phyloP scores from a whole-genome alignment of 64 coral and sea anemone genomes.

The Acropora yongei region DNA sequence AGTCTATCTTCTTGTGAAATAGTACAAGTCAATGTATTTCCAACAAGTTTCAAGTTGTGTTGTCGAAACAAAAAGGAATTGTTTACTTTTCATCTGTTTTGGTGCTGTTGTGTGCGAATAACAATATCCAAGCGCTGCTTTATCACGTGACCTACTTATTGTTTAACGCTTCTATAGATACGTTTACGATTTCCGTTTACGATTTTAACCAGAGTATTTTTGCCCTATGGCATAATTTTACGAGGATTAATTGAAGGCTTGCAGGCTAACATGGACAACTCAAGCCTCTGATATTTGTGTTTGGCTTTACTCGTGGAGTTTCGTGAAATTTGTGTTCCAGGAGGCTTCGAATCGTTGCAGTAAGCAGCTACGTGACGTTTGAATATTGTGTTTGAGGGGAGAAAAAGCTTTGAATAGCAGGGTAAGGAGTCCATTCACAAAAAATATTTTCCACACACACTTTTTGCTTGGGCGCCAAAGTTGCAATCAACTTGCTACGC shows the following conservation, averaged over 20 bases:
- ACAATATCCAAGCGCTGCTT: background rate
- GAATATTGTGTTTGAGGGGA: background rate
- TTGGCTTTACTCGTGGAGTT: background rate
- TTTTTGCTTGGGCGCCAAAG: too few relatives aligned
- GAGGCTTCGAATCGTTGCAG: too few relatives aligned
- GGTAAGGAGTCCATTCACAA: background rate
- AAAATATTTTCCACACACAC: background rate
- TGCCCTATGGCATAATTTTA: background rate
- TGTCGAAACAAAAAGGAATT: too few relatives aligned
- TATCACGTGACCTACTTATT: background rate
- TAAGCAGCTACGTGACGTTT: background rate
- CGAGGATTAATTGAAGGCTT: background rate
- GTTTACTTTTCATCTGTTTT: background rate
- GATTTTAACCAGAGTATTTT: background rate
- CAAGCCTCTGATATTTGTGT: background rate
- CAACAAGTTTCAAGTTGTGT: background rate
- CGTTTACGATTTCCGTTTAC: too few relatives aligned
- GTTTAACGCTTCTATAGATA: too few relatives aligned
- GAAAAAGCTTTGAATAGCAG: background rate
- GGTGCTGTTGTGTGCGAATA: background rate
- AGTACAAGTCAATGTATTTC: background rate
- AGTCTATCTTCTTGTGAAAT: too few relatives aligned
- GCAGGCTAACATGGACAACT: background rate
- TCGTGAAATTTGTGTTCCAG: too few relatives aligned
- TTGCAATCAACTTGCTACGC: too few relatives aligned